Percentiles rank a stretch among this genome's conserved stretches.
phyloP scores from a whole-genome alignment of 2,797 vertebrate species.

The Sebastes taczanowskii region DNA sequence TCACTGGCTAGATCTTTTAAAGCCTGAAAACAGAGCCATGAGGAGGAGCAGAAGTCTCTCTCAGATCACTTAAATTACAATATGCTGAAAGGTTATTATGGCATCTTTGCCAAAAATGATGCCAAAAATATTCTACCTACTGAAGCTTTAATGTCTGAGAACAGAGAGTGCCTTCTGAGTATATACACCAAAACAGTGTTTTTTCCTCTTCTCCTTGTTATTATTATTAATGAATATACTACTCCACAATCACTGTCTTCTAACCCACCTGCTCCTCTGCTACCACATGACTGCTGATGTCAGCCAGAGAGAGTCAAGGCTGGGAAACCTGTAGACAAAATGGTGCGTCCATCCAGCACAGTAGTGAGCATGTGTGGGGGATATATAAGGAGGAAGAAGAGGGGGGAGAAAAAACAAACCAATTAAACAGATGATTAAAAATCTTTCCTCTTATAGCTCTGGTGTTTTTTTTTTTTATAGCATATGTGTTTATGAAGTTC shows the following conservation, averaged over 20 bases:
- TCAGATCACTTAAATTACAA: no score
- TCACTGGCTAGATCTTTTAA: no score
- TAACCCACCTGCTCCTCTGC: conserved; percentile 55
- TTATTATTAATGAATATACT: neutral
- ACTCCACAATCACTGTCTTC: conserved; percentile 3
- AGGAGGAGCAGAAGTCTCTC: no score
- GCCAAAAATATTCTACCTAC: no score
- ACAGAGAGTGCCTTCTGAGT: neutral
- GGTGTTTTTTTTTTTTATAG: neutral
- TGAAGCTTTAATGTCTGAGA: neutral
- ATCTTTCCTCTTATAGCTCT: neutral
- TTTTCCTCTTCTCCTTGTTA: neutral
- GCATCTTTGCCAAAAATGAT: no score
- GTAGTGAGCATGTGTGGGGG: conserved; percentile 51
- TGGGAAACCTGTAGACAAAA: conserved; percentile 79
- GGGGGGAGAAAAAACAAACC: neutral
- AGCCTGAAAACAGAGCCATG: no score
- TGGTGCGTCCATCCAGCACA: conserved; percentile 69
- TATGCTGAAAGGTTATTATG: no score
- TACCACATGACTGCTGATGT: conserved; percentile 75
- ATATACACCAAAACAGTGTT: neutral
- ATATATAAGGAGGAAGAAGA: neutral
- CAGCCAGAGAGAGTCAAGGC: conserved; percentile 60
- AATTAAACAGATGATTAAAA: conserved; percentile 32
- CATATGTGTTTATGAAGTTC: conserved; percentile 58